These are phyloP conservation scores for Erpornis zantholeuca DNA, from an alignment of 2,113 vertebrate species.

Conservation along the genomic window DNA sequence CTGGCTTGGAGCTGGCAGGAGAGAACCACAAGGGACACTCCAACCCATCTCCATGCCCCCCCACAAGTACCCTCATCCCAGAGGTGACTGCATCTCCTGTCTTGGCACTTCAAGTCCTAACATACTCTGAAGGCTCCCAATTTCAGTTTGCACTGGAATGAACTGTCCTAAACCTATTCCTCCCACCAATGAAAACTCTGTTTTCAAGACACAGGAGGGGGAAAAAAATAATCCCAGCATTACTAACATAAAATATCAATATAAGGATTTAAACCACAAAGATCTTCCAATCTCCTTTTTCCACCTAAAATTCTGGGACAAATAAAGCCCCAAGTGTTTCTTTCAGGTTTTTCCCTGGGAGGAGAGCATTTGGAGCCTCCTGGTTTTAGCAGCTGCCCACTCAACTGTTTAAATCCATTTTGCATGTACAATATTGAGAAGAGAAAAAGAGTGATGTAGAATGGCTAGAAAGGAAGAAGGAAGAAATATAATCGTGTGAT, in stretches of 20 bases:
- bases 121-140: neutral
- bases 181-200: neutral
- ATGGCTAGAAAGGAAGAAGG: neutral
- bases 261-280: neutral
- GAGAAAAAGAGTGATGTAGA: neutral
- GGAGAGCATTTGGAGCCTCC: neutral
- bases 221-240: neutral
- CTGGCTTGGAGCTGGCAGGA: neutral
- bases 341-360: neutral
- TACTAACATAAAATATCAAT: neutral
- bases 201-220: neutral
- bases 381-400: neutral
- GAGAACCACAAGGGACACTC: neutral
- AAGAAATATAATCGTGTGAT: neutral
- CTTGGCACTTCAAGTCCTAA: neutral
- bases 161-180: neutral
- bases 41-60: accelerated
- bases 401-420: neutral
- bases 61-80: accelerated
- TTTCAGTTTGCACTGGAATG: neutral
- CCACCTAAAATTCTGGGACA: neutral
- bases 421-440: neutral
- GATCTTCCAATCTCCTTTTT: neutral
- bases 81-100: neutral
- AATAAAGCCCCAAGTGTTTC: neutral